Conservation (phyloP, 1,140 invertebrate genomes). For the Drosophila malerkotliana region DNA sequence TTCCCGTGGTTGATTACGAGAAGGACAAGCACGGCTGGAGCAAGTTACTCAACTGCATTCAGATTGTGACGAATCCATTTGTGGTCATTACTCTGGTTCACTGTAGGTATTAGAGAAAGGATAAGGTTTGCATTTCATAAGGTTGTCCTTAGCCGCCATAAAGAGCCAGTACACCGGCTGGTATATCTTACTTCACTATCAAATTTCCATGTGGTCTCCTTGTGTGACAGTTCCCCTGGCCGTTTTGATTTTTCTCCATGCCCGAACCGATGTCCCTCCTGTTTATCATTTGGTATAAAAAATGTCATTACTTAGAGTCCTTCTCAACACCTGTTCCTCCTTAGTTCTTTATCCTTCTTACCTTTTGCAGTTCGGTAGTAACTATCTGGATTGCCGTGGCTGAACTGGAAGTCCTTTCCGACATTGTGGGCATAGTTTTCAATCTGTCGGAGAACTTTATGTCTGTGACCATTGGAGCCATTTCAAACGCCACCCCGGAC, state of each 20-base stretch:
- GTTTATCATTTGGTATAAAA: slow-evolving; percentile 39
- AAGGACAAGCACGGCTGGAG: slow-evolving; percentile 60
- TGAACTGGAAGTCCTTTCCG: slow-evolving; percentile 47
- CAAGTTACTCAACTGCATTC: slow-evolving; percentile 60
- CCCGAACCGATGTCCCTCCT: slow-evolving; percentile 55
- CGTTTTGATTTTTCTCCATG: slow-evolving; percentile 23
- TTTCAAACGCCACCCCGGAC: slow-evolving; percentile 33
- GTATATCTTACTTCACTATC: slow-evolving; percentile 11
- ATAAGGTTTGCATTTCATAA: neutral
- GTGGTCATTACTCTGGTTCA: slow-evolving; percentile 31
- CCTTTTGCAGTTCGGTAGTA: slow-evolving; percentile 32
- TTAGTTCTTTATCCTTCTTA: slow-evolving; percentile 42
- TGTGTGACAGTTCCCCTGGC: slow-evolving; percentile 48
- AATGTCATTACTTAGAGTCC: neutral
- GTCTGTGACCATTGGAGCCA: slow-evolving; percentile 32
- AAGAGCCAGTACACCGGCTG: slow-evolving; percentile 11
- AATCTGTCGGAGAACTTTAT: slow-evolving; percentile 41
- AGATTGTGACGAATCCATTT: slow-evolving; percentile 48
- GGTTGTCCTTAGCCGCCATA: slow-evolving; percentile 21
- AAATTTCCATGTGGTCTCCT: slow-evolving; percentile 27
- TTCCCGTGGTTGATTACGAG: slow-evolving; percentile 51
- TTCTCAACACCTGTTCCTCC: neutral
- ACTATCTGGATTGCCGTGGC: slow-evolving; percentile 30
- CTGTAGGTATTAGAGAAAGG: slow-evolving; percentile 8
- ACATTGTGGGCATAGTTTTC: slow-evolving; percentile 44